phyloP scores from a whole-genome alignment of 2,797 vertebrate species.

The Danio aesculapii region DNA sequence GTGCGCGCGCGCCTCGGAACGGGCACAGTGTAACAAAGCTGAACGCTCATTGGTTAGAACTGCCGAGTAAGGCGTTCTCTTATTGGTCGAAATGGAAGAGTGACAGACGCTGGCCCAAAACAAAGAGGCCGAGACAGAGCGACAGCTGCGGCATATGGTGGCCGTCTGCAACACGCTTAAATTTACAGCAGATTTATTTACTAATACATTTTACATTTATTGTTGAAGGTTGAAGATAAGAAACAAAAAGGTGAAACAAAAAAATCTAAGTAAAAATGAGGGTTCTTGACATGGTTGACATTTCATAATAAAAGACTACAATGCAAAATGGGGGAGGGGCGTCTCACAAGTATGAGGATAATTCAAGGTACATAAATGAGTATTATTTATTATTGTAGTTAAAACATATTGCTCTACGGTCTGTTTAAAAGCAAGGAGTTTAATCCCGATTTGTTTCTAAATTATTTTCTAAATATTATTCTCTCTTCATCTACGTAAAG shows the following conservation, averaged over 20 bases:
- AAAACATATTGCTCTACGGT: too few relatives aligned
- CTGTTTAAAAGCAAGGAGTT: too few relatives aligned
- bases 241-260: background rate
- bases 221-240: background rate
- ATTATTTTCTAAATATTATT: too few relatives aligned
- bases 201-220: background rate
- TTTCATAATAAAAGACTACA: constrained; percentile 20
- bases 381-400: background rate
- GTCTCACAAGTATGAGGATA: background rate
- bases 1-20: constrained; percentile 47
- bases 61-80: constrained; percentile 10
- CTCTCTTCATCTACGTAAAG: too few relatives aligned
- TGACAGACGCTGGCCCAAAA: constrained; percentile 38
- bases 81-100: constrained; percentile 35
- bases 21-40: background rate
- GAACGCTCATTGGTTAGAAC: constrained; percentile 33
- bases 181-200: background rate
- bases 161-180: background rate
- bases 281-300: background rate
- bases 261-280: background rate
- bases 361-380: background rate
- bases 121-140: constrained; percentile 47
- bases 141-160: constrained; percentile 14
- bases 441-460: too few relatives aligned
- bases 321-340: background rate